A percentile compares a stretch with the other conserved stretches of the same genome.
Conservation (phyloP, 2,888 invertebrate species). For the Heliconius charithonia region DNA sequence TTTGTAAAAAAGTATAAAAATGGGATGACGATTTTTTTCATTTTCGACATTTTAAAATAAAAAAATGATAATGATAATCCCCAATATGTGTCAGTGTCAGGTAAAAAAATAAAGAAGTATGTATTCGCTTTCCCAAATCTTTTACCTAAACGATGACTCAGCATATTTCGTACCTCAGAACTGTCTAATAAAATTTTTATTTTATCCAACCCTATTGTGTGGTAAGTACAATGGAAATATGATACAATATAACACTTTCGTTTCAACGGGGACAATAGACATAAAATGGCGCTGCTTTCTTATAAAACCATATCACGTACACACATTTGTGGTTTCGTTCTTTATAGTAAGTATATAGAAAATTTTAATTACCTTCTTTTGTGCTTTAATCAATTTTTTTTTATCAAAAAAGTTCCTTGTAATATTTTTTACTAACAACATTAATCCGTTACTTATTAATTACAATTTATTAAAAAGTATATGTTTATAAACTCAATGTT, state of each 20-base stretch:
- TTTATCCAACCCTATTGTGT: conserved; percentile 26
- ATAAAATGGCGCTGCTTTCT: conserved; percentile 26
- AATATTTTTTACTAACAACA: too few relatives aligned
- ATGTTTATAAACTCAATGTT: background rate
- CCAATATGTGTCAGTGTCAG: too few relatives aligned
- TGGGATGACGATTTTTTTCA: too few relatives aligned
- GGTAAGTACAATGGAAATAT: conserved; percentile 33
- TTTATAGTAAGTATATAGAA: background rate
- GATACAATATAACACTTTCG: conserved; percentile 36
- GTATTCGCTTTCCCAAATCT: background rate
- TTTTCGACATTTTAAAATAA: too few relatives aligned
- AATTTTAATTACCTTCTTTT: background rate
- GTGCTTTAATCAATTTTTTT: background rate
- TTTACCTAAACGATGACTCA: background rate
- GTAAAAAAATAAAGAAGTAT: background rate
- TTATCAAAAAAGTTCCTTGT: too few relatives aligned
- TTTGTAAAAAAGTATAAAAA: too few relatives aligned
- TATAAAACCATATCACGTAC: conserved; percentile 17
- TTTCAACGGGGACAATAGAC: conserved; percentile 28
- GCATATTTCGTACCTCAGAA: background rate
- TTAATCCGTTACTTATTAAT: too few relatives aligned
- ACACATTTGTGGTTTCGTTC: conserved; percentile 5
- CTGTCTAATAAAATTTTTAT: background rate
- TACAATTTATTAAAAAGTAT: background rate
- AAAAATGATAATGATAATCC: too few relatives aligned